phyloP scores from a whole-genome alignment of 2,113 vertebrate genomes.

The Elanoides forficatus region DNA sequence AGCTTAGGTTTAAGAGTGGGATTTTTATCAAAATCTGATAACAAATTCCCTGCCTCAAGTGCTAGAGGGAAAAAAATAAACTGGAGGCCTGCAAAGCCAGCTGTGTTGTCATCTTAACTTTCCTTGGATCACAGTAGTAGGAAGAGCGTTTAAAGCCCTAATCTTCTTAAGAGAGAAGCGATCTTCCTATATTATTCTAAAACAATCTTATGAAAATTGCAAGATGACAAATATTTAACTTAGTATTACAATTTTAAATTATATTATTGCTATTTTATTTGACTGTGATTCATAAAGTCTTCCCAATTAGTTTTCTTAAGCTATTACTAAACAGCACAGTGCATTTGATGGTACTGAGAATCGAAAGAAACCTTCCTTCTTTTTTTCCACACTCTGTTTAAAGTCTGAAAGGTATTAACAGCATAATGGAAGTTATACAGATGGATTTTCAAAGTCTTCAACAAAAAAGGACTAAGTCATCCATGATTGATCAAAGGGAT shows the following conservation, averaged over 20 bases:
- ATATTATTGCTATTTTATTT: background rate
- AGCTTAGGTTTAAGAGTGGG: background rate
- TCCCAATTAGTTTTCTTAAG: constrained; percentile 24
- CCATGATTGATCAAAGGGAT: constrained; percentile 56
- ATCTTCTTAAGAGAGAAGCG: background rate
- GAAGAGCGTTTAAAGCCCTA: background rate
- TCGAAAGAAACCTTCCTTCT: background rate
- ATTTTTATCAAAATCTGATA: background rate
- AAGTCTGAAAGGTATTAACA: constrained; percentile 45
- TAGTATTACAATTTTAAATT: background rate
- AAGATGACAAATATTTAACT: constrained; percentile 21
- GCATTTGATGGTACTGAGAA: background rate
- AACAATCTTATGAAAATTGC: background rate
- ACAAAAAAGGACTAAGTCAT: constrained; percentile 12
- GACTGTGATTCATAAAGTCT: background rate
- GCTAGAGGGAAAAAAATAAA: background rate
- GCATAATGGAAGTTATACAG: constrained; percentile 39
- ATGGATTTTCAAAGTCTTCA: constrained; percentile 54
- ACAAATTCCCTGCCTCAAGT: background rate
- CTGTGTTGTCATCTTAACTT: background rate
- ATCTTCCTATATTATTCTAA: background rate
- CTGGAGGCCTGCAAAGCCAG: background rate
- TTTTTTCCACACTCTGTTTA: constrained; percentile 20
- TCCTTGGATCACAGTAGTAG: background rate
- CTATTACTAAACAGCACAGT: constrained; percentile 4